Evolutionary conservation across 2,888 invertebrate species (phyloP).

Genomic region (Nesidiocoris tenuis): DNA sequence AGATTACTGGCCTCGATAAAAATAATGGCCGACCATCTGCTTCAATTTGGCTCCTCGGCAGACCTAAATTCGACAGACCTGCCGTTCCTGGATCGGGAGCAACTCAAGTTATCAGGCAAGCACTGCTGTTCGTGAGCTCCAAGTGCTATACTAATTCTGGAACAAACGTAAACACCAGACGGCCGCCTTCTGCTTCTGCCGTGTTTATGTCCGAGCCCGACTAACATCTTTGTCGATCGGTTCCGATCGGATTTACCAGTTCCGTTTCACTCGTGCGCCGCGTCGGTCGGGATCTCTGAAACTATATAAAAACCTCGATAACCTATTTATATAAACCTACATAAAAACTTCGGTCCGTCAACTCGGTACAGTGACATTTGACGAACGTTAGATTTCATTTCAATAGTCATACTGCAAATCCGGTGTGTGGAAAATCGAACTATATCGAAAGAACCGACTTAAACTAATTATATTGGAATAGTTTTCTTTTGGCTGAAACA

Average conservation of each 20-base stretch:
- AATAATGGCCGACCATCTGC: too few species aligned
- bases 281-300: not conserved
- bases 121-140: not conserved
- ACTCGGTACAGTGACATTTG: not conserved
- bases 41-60: too few species aligned
- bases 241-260: not conserved
- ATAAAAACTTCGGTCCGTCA: not conserved
- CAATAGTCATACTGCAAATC: too few species aligned
- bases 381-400: too few species aligned
- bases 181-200: not conserved
- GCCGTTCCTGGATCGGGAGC: too few species aligned
- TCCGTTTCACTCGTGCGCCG: not conserved
- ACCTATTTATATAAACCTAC: too few species aligned
- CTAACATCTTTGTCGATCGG: not conserved
- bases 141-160: slow-evolving; percentile 16
- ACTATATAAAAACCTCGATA: not conserved
- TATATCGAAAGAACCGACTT: too few species aligned
- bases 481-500: too few species aligned
- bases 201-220: not conserved
- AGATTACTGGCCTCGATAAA: too few species aligned
- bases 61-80: too few species aligned
- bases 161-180: slow-evolving; percentile 21
- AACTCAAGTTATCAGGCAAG: not conserved
- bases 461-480: too few species aligned
- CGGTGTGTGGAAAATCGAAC: too few species aligned